Conservation (phyloP, 2,888 invertebrate species). For the Coelogynopora nodosa region DNA sequence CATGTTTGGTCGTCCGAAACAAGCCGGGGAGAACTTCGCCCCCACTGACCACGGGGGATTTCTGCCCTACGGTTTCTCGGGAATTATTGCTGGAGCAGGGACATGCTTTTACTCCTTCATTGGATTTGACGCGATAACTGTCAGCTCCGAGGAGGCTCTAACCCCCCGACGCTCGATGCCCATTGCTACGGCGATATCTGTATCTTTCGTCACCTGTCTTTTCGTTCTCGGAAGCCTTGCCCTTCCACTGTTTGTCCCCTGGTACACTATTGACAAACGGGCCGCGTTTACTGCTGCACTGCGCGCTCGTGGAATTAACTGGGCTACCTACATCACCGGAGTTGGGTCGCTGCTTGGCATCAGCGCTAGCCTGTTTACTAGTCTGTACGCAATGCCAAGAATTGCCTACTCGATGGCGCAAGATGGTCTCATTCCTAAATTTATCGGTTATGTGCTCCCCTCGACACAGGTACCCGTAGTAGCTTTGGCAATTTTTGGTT, state of each 20-base stretch:
- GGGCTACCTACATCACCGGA: conserved; percentile 58
- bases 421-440: conserved; percentile 77
- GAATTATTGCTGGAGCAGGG: conserved; percentile 61
- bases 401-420: conserved; percentile 85
- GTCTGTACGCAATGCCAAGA: conserved; percentile 77
- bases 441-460: conserved; percentile 70
- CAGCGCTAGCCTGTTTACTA: conserved; percentile 67
- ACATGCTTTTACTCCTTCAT: conserved; percentile 63
- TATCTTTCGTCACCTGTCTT: conserved; percentile 37
- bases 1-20: conserved; percentile 79
- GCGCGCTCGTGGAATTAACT: conserved; percentile 52
- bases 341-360: conserved; percentile 57
- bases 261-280: conserved; percentile 51
- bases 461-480: conserved; percentile 69
- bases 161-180: conserved; percentile 61
- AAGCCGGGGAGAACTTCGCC: background rate
- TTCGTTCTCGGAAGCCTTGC: conserved; percentile 38
- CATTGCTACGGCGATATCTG: conserved; percentile 53
- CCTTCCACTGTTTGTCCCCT: conserved; percentile 38
- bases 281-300: conserved; percentile 59
- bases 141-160: conserved; percentile 61
- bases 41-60: conserved; percentile 49
- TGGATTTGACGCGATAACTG: conserved; percentile 62
- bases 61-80: conserved; percentile 61
- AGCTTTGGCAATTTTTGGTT: conserved; percentile 56